Evolutionary conservation across 2,888 invertebrate species (phyloP).

Genomic region (Carabus problematicus): DNA sequence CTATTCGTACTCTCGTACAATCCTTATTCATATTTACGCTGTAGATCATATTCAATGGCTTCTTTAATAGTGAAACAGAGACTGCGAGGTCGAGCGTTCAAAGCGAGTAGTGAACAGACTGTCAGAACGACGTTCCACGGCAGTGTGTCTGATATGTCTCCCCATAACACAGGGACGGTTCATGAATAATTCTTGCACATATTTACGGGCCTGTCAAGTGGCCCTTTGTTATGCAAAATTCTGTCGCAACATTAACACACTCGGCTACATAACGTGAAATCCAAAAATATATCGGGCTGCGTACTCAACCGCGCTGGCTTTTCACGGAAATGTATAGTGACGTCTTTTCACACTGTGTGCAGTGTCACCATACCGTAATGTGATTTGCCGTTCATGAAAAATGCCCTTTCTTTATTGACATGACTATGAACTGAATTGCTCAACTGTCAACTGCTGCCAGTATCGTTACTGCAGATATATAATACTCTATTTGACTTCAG

Average conservation of each 20-base stretch:
- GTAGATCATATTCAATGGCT: slow-evolving; percentile 38
- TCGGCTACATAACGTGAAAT: slow-evolving; percentile 56
- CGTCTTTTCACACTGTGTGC: no score
- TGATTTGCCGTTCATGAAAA: no score
- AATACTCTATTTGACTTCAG: no score
- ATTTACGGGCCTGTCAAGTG: slow-evolving; percentile 61
- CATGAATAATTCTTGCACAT: slow-evolving; percentile 62
- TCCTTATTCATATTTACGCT: slow-evolving; percentile 31
- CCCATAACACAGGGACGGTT: slow-evolving; percentile 57
- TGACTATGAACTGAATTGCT: no score
- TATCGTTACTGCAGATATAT: no score
- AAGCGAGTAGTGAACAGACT: slow-evolving; percentile 11
- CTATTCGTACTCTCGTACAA: not conserved
- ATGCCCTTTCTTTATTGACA: no score
- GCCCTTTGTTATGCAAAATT: slow-evolving; percentile 62
- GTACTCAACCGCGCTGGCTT: slow-evolving; percentile 34
- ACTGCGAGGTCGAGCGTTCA: slow-evolving; percentile 33
- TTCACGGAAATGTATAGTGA: no score
- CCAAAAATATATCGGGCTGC: slow-evolving; percentile 53
- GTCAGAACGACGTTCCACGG: slow-evolving; percentile 23
- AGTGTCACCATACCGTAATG: no score
- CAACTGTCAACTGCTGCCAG: no score
- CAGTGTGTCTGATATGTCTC: slow-evolving; percentile 45
- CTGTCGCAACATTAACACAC: slow-evolving; percentile 61
- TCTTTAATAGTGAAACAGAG: slow-evolving; percentile 38